phyloP scores from a whole-genome alignment of 2,888 invertebrate genomes.

The Neoscelio sp. region DNA sequence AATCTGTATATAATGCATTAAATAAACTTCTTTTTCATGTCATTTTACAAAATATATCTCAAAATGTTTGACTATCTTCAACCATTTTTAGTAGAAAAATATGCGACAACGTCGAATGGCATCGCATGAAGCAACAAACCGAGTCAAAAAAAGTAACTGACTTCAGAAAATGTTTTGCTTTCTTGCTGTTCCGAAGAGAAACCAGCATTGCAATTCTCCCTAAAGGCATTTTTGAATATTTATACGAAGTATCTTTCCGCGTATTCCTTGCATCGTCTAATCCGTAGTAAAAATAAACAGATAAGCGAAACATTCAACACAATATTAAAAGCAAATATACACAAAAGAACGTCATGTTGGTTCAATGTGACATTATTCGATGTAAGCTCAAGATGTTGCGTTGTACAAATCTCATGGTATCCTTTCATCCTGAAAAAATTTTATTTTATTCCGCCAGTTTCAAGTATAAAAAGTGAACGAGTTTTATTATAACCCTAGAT shows the following conservation, averaged over 20 bases:
- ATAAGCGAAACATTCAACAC: background rate
- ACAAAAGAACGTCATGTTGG: background rate
- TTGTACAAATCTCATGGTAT: too few species aligned
- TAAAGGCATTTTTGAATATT: conserved; percentile 5
- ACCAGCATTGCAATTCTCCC: conserved; percentile 2
- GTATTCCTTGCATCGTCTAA: background rate
- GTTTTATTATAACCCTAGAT: too few species aligned
- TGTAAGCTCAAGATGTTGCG: background rate
- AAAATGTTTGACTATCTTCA: too few species aligned
- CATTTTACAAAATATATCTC: too few species aligned
- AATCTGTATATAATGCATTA: too few species aligned
- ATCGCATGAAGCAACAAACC: background rate
- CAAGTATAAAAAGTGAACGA: too few species aligned
- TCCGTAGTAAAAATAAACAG: conserved; percentile 4
- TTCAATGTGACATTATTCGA: background rate
- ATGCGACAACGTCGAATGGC: background rate
- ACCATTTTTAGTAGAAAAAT: too few species aligned
- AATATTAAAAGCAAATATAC: background rate
- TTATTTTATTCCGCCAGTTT: too few species aligned
- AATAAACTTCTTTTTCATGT: too few species aligned
- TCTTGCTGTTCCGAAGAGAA: background rate
- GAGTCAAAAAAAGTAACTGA: background rate
- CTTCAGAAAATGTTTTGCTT: conserved; percentile 5
- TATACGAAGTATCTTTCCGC: background rate
- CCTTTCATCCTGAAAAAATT: too few species aligned